A percentile compares a stretch with the other conserved stretches of the same genome.
phyloP scores from a whole-genome alignment of 1,140 invertebrate genomes.

The Orchesella cincta region DNA sequence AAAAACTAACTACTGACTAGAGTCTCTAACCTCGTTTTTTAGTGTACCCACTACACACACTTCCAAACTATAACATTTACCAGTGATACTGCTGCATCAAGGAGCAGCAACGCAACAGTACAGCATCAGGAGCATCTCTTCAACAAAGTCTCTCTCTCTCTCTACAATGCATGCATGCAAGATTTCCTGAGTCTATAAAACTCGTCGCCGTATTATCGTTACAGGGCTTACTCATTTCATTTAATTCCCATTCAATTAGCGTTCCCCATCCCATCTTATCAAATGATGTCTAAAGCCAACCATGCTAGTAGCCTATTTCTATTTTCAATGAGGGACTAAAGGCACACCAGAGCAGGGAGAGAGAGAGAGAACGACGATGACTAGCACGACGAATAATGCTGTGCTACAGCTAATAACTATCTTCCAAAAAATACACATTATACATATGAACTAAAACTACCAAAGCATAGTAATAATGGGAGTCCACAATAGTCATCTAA shows the following conservation, averaged over 20 bases:
- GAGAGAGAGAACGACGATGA: background rate
- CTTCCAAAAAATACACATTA: no score
- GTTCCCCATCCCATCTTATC: slow-evolving; percentile 14
- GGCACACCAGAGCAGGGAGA: background rate
- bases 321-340: no score
- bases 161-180: slow-evolving; percentile 6
- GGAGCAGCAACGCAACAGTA: background rate
- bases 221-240: slow-evolving; percentile 28
- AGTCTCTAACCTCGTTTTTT: slow-evolving; percentile 3
- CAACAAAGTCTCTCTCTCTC: background rate
- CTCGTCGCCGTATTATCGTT: slow-evolving; percentile 9
- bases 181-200: background rate
- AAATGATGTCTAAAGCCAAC: slow-evolving; percentile 16
- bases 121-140: background rate
- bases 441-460: no score
- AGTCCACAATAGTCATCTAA: no score
- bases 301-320: background rate
- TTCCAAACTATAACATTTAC: no score
- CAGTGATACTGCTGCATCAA: no score
- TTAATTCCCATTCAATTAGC: slow-evolving; percentile 30
- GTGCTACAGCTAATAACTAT: no score
- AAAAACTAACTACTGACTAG: slow-evolving; percentile 2
- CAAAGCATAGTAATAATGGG: no score
- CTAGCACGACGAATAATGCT: no score
- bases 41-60: background rate